phyloP scores from a whole-genome alignment of 1,140 invertebrate genomes.

The Macrosteles quadrilineatus region DNA sequence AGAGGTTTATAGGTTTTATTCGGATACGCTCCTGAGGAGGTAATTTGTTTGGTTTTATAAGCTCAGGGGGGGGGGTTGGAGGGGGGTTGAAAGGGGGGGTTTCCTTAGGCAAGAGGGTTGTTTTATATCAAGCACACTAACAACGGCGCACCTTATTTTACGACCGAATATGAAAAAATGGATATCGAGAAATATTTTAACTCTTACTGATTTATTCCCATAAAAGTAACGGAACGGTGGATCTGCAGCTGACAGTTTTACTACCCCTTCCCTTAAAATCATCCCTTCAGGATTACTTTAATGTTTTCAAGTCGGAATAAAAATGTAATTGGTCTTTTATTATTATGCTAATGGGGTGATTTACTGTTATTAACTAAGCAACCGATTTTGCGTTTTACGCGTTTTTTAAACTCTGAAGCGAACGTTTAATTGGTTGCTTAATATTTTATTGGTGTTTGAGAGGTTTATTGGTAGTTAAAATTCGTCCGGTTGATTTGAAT shows the following conservation, averaged over 20 bases:
- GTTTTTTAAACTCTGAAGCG: conserved; percentile 1
- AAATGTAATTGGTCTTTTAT: conserved; percentile 22
- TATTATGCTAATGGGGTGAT: conserved; percentile 10
- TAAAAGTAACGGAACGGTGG: conserved; percentile 1
- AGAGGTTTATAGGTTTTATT: conserved; percentile 17
- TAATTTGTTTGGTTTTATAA: conserved; percentile 21
- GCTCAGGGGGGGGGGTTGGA: too few species aligned
- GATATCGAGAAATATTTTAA: conserved; percentile 22
- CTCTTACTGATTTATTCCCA: conserved; percentile 15
- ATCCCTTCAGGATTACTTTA: neutral
- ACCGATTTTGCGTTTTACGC: neutral
- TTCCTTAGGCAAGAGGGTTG: conserved; percentile 1
- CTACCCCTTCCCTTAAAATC: neutral
- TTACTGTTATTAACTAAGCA: conserved; percentile 27
- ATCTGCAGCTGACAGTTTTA: neutral
- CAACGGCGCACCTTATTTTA: neutral
- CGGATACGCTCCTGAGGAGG: neutral
- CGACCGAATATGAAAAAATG: conserved; percentile 22
- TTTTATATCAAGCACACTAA: neutral
- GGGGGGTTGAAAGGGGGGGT: neutral
- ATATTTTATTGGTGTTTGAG: too few species aligned
- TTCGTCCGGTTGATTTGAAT: too few species aligned
- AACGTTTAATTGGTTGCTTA: neutral
- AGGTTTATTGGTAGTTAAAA: too few species aligned
- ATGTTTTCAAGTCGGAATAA: neutral